Conservation (phyloP, 2,888 invertebrate genomes). For the Trissoscelio sp. region DNA sequence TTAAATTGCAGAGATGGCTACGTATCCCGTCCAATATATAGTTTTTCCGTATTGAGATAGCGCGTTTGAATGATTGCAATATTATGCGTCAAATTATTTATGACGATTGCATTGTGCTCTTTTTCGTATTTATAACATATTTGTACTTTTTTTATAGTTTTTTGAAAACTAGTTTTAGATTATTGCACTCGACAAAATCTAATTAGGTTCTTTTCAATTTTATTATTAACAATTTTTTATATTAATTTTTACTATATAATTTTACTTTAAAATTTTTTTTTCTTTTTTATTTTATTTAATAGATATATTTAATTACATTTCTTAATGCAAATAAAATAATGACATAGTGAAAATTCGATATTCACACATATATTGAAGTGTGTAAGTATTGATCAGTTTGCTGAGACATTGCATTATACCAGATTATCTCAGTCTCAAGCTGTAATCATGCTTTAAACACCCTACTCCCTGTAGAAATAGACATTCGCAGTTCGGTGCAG, state of each 20-base stretch:
- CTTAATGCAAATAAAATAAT: too few species aligned
- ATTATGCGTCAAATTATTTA: conserved; percentile 44
- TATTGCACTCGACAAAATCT: too few species aligned
- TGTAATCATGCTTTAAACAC: conserved; percentile 65
- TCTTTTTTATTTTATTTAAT: too few species aligned
- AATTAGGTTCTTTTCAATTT: too few species aligned
- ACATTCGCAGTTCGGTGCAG: conserved; percentile 37
- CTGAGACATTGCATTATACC: conserved; percentile 59
- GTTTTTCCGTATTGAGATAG: conserved; percentile 37
- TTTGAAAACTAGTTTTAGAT: background rate
- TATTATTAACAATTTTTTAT: too few species aligned
- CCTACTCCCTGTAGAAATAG: conserved; percentile 45
- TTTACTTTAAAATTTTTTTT: too few species aligned
- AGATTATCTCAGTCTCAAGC: conserved; percentile 59
- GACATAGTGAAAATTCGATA: too few species aligned
- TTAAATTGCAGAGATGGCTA: conserved; percentile 35
- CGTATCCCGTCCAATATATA: conserved; percentile 1
- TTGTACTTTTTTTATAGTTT: background rate
- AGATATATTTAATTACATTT: too few species aligned
- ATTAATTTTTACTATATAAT: too few species aligned
- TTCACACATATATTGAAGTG: conserved; percentile 51
- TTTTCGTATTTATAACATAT: background rate
- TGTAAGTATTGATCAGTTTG: conserved; percentile 58
- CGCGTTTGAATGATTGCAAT: conserved; percentile 26
- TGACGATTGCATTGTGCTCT: background rate